A percentile compares a stretch with the other conserved stretches of the same genome.
Evolutionary conservation across 2,113 vertebrate species (phyloP).

Genomic region (Dolichallabes microphthalmus): DNA sequence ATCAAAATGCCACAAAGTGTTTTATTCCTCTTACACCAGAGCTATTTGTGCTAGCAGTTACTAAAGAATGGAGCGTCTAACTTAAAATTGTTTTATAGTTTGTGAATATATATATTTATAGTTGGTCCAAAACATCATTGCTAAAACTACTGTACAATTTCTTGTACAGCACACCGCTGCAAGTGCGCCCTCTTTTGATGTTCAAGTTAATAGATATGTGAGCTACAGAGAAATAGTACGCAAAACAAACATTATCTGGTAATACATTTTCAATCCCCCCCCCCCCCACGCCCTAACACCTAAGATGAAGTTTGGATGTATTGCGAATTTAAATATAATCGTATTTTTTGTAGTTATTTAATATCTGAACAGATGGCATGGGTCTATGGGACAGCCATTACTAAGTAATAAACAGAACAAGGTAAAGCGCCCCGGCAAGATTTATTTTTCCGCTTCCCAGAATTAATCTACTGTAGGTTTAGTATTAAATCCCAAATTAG

Average conservation of each 20-base stretch:
- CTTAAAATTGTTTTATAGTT: no score
- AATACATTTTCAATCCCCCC: no score
- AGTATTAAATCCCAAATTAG: constrained; percentile 35
- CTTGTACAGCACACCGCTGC: no score
- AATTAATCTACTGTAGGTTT: constrained; percentile 21
- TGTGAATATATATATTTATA: neutral
- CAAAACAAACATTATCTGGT: no score
- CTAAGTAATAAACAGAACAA: neutral
- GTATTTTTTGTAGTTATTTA: constrained; percentile 11
- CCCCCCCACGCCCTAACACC: no score
- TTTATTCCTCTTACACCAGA: neutral
- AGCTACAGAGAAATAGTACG: no score
- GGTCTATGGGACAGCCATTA: neutral
- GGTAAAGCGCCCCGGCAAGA: neutral
- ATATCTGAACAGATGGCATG: constrained; percentile 1
- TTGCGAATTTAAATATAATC: neutral
- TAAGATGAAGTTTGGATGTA: neutral
- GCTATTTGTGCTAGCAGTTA: neutral
- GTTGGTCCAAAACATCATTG: neutral
- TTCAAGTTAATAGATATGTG: no score
- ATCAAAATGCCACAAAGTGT: neutral
- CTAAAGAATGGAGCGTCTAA: neutral
- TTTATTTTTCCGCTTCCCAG: neutral
- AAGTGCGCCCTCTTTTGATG: no score
- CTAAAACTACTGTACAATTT: no score